phyloP scores from a whole-genome alignment of 2,797 vertebrate genomes.

The Tenualosa thibaudeaui region DNA sequence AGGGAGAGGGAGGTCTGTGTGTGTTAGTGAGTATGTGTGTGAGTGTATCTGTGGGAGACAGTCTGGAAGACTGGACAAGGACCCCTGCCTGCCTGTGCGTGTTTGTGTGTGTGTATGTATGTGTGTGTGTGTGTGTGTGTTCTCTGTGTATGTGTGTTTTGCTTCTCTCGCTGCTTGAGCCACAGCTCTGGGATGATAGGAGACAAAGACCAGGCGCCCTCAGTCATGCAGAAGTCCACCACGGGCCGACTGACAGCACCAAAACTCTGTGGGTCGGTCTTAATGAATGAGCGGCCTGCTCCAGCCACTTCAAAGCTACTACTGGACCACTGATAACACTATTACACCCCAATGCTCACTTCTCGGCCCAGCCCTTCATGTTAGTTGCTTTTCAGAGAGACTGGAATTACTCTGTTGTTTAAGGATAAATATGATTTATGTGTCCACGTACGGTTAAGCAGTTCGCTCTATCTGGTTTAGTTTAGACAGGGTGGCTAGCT shows the following conservation, averaged over 20 bases:
- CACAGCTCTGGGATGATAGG: slow-evolving; percentile 62
- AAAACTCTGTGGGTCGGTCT: slow-evolving; percentile 45
- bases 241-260: slow-evolving; percentile 47
- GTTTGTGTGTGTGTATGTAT: slow-evolving; percentile 3
- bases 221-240: slow-evolving; percentile 63
- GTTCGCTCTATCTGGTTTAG: slow-evolving; percentile 13
- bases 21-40: background rate
- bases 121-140: slow-evolving; percentile 40
- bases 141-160: slow-evolving; percentile 56
- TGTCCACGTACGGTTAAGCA: background rate
- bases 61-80: too few relatives aligned
- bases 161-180: slow-evolving; percentile 43
- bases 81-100: slow-evolving; percentile 14
- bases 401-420: background rate
- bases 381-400: slow-evolving; percentile 18
- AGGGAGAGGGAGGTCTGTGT: background rate
- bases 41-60: background rate
- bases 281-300: slow-evolving; percentile 61
- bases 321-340: slow-evolving; percentile 82
- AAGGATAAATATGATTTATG: slow-evolving; percentile 18
- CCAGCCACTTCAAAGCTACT: slow-evolving; percentile 81
- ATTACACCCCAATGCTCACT: slow-evolving; percentile 41
- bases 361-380: slow-evolving; percentile 39
- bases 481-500: slow-evolving; percentile 6
- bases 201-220: slow-evolving; percentile 76